Percentiles rank a stretch among this genome's conserved stretches.
Conservation (phyloP, 2,797 vertebrate genomes). For the Notamacropus eugenii region DNA sequence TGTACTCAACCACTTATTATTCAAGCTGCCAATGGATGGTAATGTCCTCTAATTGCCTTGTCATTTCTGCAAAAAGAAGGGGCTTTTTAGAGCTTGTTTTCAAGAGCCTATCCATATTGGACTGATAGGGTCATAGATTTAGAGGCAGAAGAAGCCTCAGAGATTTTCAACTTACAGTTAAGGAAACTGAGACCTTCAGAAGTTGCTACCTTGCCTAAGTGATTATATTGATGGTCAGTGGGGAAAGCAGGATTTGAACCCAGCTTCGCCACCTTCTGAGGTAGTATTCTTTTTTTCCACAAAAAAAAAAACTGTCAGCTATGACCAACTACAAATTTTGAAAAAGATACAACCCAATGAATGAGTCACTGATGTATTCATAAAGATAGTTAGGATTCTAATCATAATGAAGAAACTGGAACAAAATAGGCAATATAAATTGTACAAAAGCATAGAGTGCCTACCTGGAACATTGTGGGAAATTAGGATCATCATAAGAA, state of each 20-base stretch:
- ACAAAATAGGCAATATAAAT: background rate
- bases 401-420: background rate
- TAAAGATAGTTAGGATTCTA: background rate
- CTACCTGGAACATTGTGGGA: background rate
- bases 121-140: background rate
- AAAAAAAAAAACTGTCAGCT: background rate
- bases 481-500: background rate
- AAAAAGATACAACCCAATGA: background rate
- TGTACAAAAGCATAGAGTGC: background rate
- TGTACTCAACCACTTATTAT: background rate
- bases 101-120: background rate
- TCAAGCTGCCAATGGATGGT: background rate
- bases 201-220: background rate
- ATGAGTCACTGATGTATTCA: background rate
- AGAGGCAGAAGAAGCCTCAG: background rate
- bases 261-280: background rate
- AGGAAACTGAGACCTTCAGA: background rate
- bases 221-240: background rate
- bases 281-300: background rate
- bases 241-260: background rate
- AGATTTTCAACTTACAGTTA: background rate
- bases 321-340: background rate
- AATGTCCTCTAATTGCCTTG: background rate
- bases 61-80: background rate
- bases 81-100: background rate